phyloP scores from a whole-genome alignment of 2,888 invertebrate species.

The Pollenia amentaria region DNA sequence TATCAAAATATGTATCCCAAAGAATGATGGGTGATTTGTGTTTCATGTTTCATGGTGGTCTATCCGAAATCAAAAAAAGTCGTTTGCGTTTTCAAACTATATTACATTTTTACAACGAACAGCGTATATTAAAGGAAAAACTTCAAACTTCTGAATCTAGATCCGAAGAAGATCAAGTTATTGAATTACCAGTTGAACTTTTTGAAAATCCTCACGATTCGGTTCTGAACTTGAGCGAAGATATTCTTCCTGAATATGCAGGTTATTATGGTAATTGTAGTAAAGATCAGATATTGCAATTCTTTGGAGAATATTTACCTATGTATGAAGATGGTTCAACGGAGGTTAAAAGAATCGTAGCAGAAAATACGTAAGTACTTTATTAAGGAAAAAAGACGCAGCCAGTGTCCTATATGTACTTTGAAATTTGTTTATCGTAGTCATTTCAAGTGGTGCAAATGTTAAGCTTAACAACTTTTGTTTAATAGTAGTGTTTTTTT shows the following conservation, averaged over 20 bases:
- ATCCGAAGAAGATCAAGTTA: conserved; percentile 75
- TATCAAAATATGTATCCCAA: conserved; percentile 56
- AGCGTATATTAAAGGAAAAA: conserved; percentile 74
- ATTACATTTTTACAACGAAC: conserved; percentile 76
- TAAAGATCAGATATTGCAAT: conserved; percentile 75
- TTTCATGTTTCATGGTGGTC: conserved; percentile 75
- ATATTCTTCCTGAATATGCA: conserved; percentile 77
- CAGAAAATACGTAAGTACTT: conserved; percentile 69
- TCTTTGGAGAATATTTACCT: conserved; percentile 78
- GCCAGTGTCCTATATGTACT: no score
- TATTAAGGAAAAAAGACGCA: not conserved
- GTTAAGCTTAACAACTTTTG: not conserved
- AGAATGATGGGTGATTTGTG: conserved; percentile 76
- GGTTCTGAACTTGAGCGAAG: conserved; percentile 76
- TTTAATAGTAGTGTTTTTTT: not conserved
- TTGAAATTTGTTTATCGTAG: no score
- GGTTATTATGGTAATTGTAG: conserved; percentile 78
- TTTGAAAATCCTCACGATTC: conserved; percentile 79
- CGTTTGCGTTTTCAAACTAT: conserved; percentile 76
- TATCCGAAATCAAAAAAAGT: conserved; percentile 75
- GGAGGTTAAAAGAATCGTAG: conserved; percentile 74
- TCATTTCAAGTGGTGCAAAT: no score
- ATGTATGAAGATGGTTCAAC: conserved; percentile 77
- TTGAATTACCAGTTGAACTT: conserved; percentile 77
- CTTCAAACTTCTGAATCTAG: conserved; percentile 74